phyloP scores from a whole-genome alignment of 2,888 invertebrate species.

The Lymantria dispar region DNA sequence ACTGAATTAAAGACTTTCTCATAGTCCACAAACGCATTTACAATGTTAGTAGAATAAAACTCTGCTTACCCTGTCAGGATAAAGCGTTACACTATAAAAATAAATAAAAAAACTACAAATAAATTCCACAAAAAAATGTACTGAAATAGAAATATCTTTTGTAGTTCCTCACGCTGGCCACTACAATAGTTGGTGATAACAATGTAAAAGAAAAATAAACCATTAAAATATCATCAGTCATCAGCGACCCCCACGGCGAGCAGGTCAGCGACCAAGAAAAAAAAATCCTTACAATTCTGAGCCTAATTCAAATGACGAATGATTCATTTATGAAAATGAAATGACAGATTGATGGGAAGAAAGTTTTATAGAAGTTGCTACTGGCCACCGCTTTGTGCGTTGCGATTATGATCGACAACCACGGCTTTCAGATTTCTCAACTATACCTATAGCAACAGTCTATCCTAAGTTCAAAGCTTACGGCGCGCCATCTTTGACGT shows the following conservation, averaged over 20 bases:
- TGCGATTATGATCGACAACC: no score
- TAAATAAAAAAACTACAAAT: neutral
- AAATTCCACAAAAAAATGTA: slow-evolving; percentile 7
- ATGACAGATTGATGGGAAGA: slow-evolving; percentile 76
- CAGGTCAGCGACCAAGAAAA: slow-evolving; percentile 74
- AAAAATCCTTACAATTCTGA: slow-evolving; percentile 62
- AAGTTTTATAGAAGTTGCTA: slow-evolving; percentile 65
- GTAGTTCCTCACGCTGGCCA: slow-evolving; percentile 37
- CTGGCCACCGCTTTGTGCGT: slow-evolving; percentile 54
- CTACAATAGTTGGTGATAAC: slow-evolving; percentile 74
- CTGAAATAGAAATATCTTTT: slow-evolving; percentile 32
- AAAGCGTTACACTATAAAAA: no score
- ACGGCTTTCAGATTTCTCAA: no score
- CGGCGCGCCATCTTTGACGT: no score
- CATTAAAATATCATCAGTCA: slow-evolving; percentile 81
- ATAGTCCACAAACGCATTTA: no score
- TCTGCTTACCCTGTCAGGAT: no score
- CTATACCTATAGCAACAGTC: no score
- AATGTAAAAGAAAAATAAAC: slow-evolving; percentile 80
- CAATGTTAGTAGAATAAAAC: no score
- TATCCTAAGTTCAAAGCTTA: no score
- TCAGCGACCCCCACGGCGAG: slow-evolving; percentile 73
- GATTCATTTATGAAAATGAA: slow-evolving; percentile 81
- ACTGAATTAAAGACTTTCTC: no score
- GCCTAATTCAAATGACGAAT: slow-evolving; percentile 79